These are phyloP conservation scores for Typhlichthys subterraneus DNA, from an alignment of 2,797 vertebrate species.

Conservation along the genomic window DNA sequence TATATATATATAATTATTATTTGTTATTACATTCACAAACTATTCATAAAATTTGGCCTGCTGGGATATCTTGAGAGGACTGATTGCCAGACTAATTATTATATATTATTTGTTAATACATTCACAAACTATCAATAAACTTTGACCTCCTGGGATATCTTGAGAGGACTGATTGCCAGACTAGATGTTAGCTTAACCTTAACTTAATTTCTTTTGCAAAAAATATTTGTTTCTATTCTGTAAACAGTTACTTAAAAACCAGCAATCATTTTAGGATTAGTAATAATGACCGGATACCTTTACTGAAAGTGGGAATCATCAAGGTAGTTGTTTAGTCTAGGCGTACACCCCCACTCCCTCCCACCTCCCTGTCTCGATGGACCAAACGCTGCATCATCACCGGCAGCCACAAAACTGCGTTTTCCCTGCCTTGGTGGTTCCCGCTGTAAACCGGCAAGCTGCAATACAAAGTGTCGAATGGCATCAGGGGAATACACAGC, in stretches of 20 bases:
- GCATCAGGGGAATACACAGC: constrained; percentile 4
- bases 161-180: too few relatives aligned
- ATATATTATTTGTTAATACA: constrained; percentile 60
- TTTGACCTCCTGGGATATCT: constrained; percentile 38
- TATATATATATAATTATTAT: constrained; percentile 21
- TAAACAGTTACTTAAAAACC: too few relatives aligned
- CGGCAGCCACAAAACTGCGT: constrained; percentile 70
- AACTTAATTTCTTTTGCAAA: too few relatives aligned
- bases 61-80: constrained; percentile 18
- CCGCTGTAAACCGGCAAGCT: constrained; percentile 48
- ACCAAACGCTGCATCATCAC: constrained; percentile 67
- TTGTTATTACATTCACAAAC: constrained; percentile 65
- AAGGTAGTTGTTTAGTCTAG: neutral
- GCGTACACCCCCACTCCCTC: constrained; percentile 32
- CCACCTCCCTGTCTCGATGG: constrained; percentile 71
- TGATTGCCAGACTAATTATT: too few relatives aligned
- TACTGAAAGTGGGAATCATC: too few relatives aligned
- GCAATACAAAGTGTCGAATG: constrained; percentile 22
- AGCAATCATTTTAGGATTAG: too few relatives aligned
- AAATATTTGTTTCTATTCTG: too few relatives aligned
- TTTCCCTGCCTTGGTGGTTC: constrained; percentile 59
- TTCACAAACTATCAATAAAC: constrained; percentile 55
- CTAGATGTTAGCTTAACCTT: too few relatives aligned
- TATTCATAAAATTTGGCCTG: constrained; percentile 48
- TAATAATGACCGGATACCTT: too few relatives aligned